Evolutionary conservation across 2,888 invertebrate species (phyloP), one percentile per base, ranked within the genome.

Genomic region (Phortica okadai): DNA sequence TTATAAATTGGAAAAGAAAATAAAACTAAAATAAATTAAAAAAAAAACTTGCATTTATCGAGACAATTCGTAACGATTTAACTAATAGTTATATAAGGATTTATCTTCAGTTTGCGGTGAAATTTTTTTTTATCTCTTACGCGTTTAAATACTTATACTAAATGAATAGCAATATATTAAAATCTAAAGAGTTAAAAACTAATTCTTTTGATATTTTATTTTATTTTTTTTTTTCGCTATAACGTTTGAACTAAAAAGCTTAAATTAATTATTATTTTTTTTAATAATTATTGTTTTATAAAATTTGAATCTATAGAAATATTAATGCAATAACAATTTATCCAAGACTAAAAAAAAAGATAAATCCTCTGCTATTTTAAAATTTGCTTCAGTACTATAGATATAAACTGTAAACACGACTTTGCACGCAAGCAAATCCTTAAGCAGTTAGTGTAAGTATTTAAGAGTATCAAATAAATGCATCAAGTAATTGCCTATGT

Each of bases 341-440:
- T 14, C 14, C 50, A 50, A 50, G 14, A 11, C 50, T 50, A 50
- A 6, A 33, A 21, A 21, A 50, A 50, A 50, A 50, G 50, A 50
- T 50, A 50, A 50, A 50, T 50, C 50, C 50, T 50, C 50, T 50
- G 50, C 14, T 2, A 14, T 50, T 50, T 50, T 50, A 6, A 3
- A 50, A 50, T 33, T 33, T 33, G 33, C 4, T 33, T 33, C 4
- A 33, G 33, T 11, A 50, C 50, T 50, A 50, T 11, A 14, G 8
- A 70, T 73, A 59, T 75, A 50, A 73, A 45, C 75, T 74, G 70
- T 75, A 74, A 78, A 75, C 73, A 58, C 77, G 78, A 82, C 78
- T 79, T 81, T 85, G 83, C 88, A 80, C 84, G 81, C 82, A 83
- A 85, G 86, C 88, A 84, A 76, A 80, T 76, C 64, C 75, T 74